Base-by-base conservation (phyloP, 2,888 invertebrate genomes). In the Saturnia japonica region DNA sequence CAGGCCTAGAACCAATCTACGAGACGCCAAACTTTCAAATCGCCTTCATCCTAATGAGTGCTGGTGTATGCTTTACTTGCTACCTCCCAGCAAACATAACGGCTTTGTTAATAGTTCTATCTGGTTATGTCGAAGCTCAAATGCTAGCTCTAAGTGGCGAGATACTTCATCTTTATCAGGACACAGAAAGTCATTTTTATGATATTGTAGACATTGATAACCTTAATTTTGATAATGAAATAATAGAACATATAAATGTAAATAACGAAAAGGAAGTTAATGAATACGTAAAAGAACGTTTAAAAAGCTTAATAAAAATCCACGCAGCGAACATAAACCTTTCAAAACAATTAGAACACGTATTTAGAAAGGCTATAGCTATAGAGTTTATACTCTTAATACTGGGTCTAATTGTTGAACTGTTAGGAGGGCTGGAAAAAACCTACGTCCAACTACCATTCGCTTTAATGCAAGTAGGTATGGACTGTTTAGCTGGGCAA, bases 21-120 rank as follows among this genome's bases (percentile, higher is more conserved):
- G 82, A 87, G 70, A 78, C 86, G 8, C 89, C 90, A 0, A 86
- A 89, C 74, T 89, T 82, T 68, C 87, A 90, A 74, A 78, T 89
- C 69, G 83, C 85, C 0, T 77, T 77, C 12, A 40, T 75, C 1
- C 4, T 84, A 1, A 74, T 75, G 57, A 70, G 70, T 1, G 54
- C 77, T 0, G 77, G 76, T 1, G 76, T 83, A 0, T 71, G 75
- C 9, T 82, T 84, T 51, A 78, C 81, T 0, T 80, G 81, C n/a
- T 87, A 82, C 68, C 68, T 80, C 0, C 78, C 85, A 0, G 82
- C 84, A 0, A 86, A 80, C 70, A 78, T 87, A 8, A 83, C 84
- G 1, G 81, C 78, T 0, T 82, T 88, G 25, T 75, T 88, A 3
- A 83, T 89, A 3, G 74, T 87, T 51, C 72, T 84, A 1, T 74